Evolutionary conservation across 1,140 invertebrate genomes (phyloP), one percentile per base, ranked within the genome.

Genomic region (Tyrophagus putrescentiae): DNA sequence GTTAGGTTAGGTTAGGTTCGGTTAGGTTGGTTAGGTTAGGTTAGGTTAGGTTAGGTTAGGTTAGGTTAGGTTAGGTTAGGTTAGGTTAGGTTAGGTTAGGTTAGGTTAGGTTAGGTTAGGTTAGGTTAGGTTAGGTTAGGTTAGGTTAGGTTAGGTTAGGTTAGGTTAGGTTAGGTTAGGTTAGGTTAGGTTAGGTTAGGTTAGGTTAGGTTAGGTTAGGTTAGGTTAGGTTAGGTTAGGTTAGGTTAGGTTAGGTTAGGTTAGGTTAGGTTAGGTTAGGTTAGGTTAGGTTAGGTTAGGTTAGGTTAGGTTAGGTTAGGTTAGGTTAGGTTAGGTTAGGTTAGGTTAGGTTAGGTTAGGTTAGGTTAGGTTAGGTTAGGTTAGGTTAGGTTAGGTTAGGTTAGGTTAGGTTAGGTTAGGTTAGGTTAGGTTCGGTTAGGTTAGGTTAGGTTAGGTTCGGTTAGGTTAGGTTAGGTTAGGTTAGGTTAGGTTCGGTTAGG

Each of bases 61-160:
- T 63, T 60, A 57, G 67, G 65, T 65, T 65, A 65, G 62, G 68
- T 67, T 68, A 65, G 66, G 67, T 69, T 41, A 57, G 53, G 53
- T 39, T 66, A 64, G 65, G 68, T 69, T 69, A 67, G 65, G 68
- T 69, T 68, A 64, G 65, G 66, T 68, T 66, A 63, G 66, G 67
- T 69, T 68, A 64, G 50, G 66, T 60, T 60, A 31, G 59, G 59
- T 60, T 60, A 60, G 66, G 68, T 69, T 69, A 64, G 66, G 68
- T 69, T 69, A 64, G 64, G 68, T 68, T 69, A 64, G 66, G 66
- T 69, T 68, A 65, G 65, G 68, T 66, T 65, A 63, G 65, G 68
- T 67, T 66, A 64, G 65, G 68, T 67, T 56, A 56, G 53, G 53
- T 33, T 33, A 56, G 56, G 45, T 48, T 69, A 65, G 64, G 66